A percentile compares a stretch with the other conserved stretches of the same genome.
phyloP scores from a whole-genome alignment of 1,140 invertebrate species.

The Drosophila pectinifera region DNA sequence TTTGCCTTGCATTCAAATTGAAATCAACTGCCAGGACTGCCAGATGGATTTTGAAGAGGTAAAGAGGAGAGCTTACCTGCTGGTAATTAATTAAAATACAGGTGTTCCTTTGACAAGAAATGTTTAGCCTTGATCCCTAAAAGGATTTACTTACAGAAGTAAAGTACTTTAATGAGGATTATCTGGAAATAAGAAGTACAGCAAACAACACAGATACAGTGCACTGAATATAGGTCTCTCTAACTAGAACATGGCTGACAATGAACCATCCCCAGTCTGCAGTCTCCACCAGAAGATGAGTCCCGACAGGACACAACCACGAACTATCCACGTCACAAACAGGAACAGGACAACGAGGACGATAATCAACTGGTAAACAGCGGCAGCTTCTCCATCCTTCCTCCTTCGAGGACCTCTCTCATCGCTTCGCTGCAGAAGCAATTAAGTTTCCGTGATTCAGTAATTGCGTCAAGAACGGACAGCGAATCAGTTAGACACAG shows the following conservation, averaged over 20 bases:
- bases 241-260: background rate
- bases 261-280: background rate
- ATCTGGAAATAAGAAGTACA: no score
- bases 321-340: conserved; percentile 33
- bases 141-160: no score
- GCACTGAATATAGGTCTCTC: no score
- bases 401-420: conserved; percentile 7
- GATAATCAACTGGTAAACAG: conserved; percentile 39
- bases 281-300: background rate
- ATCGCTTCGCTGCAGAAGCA: conserved; percentile 13
- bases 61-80: no score
- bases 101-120: no score
- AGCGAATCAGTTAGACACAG: conserved; percentile 11
- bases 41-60: background rate
- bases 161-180: background rate
- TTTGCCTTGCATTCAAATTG: conserved; percentile 19
- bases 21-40: background rate
- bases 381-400: conserved; percentile 6
- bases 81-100: no score
- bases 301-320: conserved; percentile 15
- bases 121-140: no score
- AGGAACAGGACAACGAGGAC: conserved; percentile 32
- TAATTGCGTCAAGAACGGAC: conserved; percentile 37
- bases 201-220: background rate
- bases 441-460: conserved; percentile 35